Percentiles rank a stretch among this genome's conserved stretches.
phyloP scores from a whole-genome alignment of 2,113 vertebrate species.

The Chaenogobius annularis region DNA sequence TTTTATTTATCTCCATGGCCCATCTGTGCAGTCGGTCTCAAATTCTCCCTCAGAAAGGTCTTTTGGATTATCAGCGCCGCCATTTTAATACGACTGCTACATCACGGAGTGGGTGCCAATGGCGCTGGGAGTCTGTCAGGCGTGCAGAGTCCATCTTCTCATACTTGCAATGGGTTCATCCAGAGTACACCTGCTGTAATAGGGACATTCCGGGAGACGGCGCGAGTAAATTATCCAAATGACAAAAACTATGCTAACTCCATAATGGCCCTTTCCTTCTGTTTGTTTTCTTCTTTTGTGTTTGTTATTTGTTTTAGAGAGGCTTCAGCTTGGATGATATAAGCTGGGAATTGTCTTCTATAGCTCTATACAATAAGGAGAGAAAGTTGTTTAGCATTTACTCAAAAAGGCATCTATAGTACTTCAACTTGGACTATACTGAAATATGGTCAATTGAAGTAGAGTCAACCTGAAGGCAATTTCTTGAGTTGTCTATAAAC shows the following conservation, averaged over 20 bases:
- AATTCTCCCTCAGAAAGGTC: slow-evolving; percentile 91
- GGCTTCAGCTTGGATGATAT: background rate
- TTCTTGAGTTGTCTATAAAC: slow-evolving; percentile 10
- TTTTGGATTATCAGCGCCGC: slow-evolving; percentile 91
- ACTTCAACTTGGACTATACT: background rate
- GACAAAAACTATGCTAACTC: slow-evolving; percentile 65
- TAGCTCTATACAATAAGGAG: background rate
- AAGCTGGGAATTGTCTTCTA: slow-evolving; percentile 6
- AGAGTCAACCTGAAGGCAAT: slow-evolving; percentile 9
- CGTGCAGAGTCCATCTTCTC: slow-evolving; percentile 75
- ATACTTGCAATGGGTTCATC: slow-evolving; percentile 84
- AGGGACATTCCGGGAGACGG: slow-evolving; percentile 66
- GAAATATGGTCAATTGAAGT: background rate
- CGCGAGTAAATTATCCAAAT: slow-evolving; percentile 71
- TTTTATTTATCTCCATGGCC: slow-evolving; percentile 91
- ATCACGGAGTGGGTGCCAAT: slow-evolving; percentile 83
- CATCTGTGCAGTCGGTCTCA: slow-evolving; percentile 93
- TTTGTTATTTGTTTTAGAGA: slow-evolving; percentile 38
- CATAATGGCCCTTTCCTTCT: slow-evolving; percentile 56
- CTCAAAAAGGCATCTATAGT: slow-evolving; percentile 11
- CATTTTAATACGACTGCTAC: slow-evolving; percentile 92
- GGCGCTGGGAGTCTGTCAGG: slow-evolving; percentile 69
- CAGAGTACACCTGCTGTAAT: slow-evolving; percentile 85
- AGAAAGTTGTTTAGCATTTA: slow-evolving; percentile 27
- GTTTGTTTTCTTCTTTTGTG: slow-evolving; percentile 45